Base-by-base conservation (phyloP, 2,113 vertebrate genomes). In the Sphyrna mokarran region DNA sequence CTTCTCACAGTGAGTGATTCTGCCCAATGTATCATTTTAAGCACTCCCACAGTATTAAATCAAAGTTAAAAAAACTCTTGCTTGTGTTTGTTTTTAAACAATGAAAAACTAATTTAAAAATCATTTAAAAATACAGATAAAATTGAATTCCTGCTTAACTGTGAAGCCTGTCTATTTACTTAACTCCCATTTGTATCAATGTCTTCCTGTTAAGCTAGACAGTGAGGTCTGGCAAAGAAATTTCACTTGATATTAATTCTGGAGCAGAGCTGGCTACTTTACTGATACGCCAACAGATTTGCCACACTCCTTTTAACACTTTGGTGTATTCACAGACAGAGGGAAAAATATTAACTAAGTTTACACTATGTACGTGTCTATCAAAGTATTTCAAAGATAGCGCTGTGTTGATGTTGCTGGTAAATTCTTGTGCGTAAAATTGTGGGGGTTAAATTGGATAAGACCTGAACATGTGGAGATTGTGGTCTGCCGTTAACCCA, bases 1-100 rank as follows among this genome's bases (percentile, higher is more conserved):
- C 40, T 33, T 95, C 94, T 95, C 94, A 70, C 23, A 76, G 94
- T 72, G 43, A 37, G 72, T 95, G 69, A 95, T 72, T 95, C 94
- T 72, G 94, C 94, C 43, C 68, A 33, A 72, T 54, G 94, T 69
- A 70, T 95, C 94, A 76, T 69, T 95, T 95, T 95, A 95, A 95
- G 54, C 69, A 72, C 72, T 68, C 69, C 13, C 43, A 72, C 54
- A 76, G 20, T 68, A 95, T 76, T 23, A 72, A 95, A 70, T 95
- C 37, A 54, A 54, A 72, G 23, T 40, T 5, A 76, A 14, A 72
- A 54, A 72, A 76, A 76, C 91, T 95, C 26, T 54, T 68, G 72
- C 18, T 72, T 43, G 43, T 26, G 6, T 29, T 16, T 16, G 3
- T 90, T 72, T 54, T 95, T 95, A 76, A 40, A 33, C 94, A 54